A percentile compares a stretch with the other conserved stretches of the same genome.
phyloP scores from a whole-genome alignment of 2,888 invertebrate species.

The Chironomus tentans region DNA sequence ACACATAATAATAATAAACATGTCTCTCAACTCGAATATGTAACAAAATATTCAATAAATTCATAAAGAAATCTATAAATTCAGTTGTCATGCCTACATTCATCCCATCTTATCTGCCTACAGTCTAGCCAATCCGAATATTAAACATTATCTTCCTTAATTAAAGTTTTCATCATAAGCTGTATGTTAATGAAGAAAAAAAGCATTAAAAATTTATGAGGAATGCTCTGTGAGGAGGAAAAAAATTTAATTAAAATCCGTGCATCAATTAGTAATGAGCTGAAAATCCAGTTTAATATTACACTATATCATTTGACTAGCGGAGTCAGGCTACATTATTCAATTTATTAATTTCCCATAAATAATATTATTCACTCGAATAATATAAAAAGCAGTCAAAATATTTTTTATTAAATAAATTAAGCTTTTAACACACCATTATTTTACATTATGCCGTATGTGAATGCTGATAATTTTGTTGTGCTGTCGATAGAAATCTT shows the following conservation, averaged over 20 bases:
- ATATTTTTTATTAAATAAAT: slow-evolving; percentile 24
- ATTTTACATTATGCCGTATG: background rate
- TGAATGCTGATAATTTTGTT: background rate
- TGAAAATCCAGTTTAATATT: background rate
- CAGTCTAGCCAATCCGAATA: too few relatives aligned
- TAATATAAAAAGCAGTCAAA: slow-evolving; percentile 10
- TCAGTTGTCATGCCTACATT: too few relatives aligned
- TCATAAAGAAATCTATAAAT: too few relatives aligned
- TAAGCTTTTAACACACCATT: slow-evolving; percentile 17
- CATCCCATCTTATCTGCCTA: too few relatives aligned
- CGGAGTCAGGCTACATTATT: background rate
- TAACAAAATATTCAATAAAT: too few relatives aligned
- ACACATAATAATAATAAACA: too few relatives aligned
- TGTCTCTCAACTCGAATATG: too few relatives aligned
- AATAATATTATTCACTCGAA: slow-evolving; percentile 12
- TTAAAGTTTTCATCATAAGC: background rate
- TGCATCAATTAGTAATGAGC: background rate
- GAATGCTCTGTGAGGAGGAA: background rate
- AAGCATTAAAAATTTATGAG: too few relatives aligned
- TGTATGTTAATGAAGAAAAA: too few relatives aligned
- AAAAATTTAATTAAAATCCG: background rate
- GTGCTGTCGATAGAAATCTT: background rate
- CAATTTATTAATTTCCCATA: slow-evolving; percentile 21
- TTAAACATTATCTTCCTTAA: background rate
- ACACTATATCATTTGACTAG: background rate